Evolutionary conservation across 2,113 vertebrate genomes (phyloP).

Genomic region (Malaclemys terrapin): DNA sequence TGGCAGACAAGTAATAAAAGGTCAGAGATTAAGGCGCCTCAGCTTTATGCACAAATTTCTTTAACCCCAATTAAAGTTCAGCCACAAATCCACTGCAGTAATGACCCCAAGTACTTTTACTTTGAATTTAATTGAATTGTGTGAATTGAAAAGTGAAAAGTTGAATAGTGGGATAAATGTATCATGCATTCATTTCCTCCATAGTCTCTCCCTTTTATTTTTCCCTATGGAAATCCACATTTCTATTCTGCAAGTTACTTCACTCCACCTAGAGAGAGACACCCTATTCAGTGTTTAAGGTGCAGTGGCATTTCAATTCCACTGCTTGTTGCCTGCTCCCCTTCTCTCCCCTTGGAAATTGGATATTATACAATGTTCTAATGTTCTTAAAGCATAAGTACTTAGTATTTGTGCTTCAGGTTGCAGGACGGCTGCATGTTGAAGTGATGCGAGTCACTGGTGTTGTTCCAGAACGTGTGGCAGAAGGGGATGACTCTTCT

Average conservation of each 20-base stretch:
- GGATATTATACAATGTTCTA: neutral
- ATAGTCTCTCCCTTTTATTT: neutral
- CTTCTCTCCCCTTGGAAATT: neutral
- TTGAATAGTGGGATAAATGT: neutral
- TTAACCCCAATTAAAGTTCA: neutral
- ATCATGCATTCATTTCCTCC: neutral
- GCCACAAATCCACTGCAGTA: neutral
- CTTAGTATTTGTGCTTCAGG: constrained; percentile 77
- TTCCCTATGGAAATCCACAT: neutral
- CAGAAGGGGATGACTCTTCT: constrained; percentile 93
- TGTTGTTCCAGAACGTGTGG: constrained; percentile 87
- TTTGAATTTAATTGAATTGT: neutral
- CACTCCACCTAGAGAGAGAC: too few relatives aligned
- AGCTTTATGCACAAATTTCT: neutral
- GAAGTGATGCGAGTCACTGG: constrained; percentile 94
- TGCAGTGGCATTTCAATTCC: neutral
- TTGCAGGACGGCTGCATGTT: constrained; percentile 93
- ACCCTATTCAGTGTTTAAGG: neutral
- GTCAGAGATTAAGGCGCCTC: neutral
- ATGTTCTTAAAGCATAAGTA: neutral
- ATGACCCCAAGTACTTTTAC: neutral
- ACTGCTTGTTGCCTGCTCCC: neutral
- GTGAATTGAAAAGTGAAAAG: neutral
- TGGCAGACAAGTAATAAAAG: neutral
- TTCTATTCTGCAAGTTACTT: too few relatives aligned